Conservation (phyloP, 1,140 invertebrate genomes). For the Harpegnathos saltator region DNA sequence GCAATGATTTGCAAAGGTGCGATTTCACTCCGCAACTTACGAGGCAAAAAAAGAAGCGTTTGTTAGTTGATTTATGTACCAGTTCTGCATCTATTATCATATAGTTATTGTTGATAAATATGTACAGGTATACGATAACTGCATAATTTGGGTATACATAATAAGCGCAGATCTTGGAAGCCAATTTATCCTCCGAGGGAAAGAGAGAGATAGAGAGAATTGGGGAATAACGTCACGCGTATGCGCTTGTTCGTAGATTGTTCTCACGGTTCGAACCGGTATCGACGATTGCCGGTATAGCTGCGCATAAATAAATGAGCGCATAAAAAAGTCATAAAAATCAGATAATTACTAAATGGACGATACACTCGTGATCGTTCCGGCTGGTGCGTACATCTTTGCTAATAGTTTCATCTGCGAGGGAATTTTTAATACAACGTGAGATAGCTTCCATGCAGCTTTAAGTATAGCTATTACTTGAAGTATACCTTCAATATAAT, state of each 20-base stretch:
- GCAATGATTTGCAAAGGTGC: neutral
- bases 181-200: neutral
- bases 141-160: neutral
- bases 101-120: neutral
- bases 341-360: neutral
- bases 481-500: too few species aligned
- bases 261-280: conserved; percentile 2
- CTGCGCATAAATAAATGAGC: neutral
- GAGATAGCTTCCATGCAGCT: neutral
- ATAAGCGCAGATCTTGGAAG: neutral
- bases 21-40: neutral
- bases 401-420: neutral
- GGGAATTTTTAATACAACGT: neutral
- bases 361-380: neutral
- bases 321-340: conserved; percentile 4
- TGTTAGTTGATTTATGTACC: neutral
- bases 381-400: neutral
- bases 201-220: neutral
- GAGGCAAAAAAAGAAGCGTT: too few species aligned
- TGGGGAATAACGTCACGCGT: neutral
- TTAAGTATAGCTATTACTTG: too few species aligned
- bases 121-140: neutral
- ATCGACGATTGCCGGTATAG: neutral
- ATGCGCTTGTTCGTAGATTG: neutral
- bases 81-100: neutral